Percentiles rank a stretch among this genome's conserved stretches.
Evolutionary conservation across 2,797 vertebrate species (phyloP).

Genomic region (Fringilla coelebs): DNA sequence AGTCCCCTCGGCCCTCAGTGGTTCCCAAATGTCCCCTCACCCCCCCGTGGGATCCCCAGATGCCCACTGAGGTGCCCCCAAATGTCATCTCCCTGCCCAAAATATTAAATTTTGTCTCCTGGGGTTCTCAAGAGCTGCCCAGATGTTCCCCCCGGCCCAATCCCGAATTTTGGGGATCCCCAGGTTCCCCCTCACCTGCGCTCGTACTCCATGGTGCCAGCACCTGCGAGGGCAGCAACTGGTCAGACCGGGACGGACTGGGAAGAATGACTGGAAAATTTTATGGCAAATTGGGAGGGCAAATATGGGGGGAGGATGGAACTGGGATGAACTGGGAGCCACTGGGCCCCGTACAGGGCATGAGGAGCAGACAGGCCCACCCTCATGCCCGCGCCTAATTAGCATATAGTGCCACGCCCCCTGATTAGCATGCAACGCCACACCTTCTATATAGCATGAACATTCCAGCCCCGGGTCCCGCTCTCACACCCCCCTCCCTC

Average conservation of each 20-base stretch:
- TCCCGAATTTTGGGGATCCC: not conserved
- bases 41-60: not conserved
- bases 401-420: accelerated
- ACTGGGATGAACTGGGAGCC: not conserved
- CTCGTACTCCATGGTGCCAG: not conserved
- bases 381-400: not conserved
- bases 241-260: not conserved
- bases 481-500: not conserved
- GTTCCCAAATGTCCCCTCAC: too few relatives aligned
- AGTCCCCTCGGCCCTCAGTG: not conserved
- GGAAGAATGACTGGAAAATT: accelerated
- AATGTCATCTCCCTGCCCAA: too few relatives aligned
- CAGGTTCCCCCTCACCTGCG: not conserved
- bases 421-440: accelerated
- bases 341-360: accelerated
- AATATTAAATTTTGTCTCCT: accelerated
- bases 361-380: accelerated
- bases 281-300: accelerated
- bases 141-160: accelerated
- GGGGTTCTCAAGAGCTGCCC: accelerated
- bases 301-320: accelerated
- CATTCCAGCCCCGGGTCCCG: accelerated
- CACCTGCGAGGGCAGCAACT: not conserved
- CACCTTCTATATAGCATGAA: accelerated
- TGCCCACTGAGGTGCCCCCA: too few relatives aligned